phyloP scores from a whole-genome alignment of 2,888 invertebrate genomes.

The Apodemia hepburni region DNA sequence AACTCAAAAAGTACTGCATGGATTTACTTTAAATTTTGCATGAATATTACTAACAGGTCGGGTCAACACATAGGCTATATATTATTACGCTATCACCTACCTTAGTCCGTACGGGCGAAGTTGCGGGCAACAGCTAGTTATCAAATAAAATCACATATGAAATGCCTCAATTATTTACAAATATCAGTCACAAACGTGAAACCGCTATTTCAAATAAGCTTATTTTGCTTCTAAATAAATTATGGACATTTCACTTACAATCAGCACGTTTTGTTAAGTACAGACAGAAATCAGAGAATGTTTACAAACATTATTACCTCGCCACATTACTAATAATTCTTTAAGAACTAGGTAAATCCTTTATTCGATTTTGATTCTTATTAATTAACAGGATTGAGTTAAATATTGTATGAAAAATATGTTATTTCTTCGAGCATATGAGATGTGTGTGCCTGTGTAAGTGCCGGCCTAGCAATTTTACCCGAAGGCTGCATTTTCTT shows the following conservation, averaged over 20 bases:
- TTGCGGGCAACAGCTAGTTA: too few relatives aligned
- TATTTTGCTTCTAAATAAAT: slow-evolving; percentile 28
- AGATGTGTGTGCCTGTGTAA: slow-evolving; percentile 24
- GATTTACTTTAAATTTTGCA: too few relatives aligned
- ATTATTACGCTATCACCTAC: too few relatives aligned
- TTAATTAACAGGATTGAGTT: slow-evolving; percentile 24
- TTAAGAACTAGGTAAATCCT: not conserved
- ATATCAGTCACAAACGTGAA: not conserved
- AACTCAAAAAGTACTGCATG: too few relatives aligned
- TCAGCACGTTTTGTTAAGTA: slow-evolving; percentile 33
- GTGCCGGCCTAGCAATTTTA: slow-evolving; percentile 36
- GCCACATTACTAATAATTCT: slow-evolving; percentile 9
- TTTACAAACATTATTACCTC: slow-evolving; percentile 30
- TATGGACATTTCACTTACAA: slow-evolving; percentile 37
- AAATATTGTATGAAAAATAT: slow-evolving; percentile 23
- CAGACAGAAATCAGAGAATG: slow-evolving; percentile 32
- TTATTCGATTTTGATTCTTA: slow-evolving; percentile 29
- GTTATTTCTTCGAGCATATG: slow-evolving; percentile 21
- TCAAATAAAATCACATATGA: too few relatives aligned
- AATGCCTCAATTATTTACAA: not conserved
- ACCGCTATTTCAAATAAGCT: not conserved
- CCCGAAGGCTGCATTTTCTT: slow-evolving; percentile 60
- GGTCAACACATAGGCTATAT: too few relatives aligned
- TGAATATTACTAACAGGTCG: too few relatives aligned
- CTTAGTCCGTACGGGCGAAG: too few relatives aligned